Evolutionary conservation across 2,888 invertebrate genomes (phyloP), one percentile per base, ranked within the genome.

Genomic region (Drosophila flavopinicola): DNA sequence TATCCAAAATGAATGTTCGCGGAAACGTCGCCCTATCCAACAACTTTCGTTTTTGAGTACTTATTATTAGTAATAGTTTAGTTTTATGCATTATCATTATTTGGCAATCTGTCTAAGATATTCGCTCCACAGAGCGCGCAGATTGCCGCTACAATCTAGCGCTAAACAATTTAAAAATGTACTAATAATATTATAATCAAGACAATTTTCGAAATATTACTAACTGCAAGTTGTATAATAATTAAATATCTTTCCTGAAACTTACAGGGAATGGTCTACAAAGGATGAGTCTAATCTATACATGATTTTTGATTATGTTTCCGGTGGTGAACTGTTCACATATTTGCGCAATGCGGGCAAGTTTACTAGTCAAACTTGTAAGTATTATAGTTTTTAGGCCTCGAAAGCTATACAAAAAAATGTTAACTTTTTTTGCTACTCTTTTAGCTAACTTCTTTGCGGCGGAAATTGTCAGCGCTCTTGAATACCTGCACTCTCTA

Each of bases 291-390:
- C 95, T 52, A 96, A 96, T 90, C 94, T 99, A 68, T 99, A 98
- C 92, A 98, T 99, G 98, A 93, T 99, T 61, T 95, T 99, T 90
- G 99, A 99, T 91, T 99, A 97, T 91, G 96, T 98, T 1, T 97
- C 97, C 76, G 98, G 99, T 9, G 99, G 99, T 7, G 99, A 99
- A 91, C 93, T 99, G 23, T 99, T 99, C 92, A 97, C 98, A 6
- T 99, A 99, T 91, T 92, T 99, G 72, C 93, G 99, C 78, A 97
- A 97, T 90, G 96, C 97, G 29, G 98, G 98, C 67, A 93, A 96
- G 88, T 99, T 99, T 92, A 94, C 95, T 82, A 95, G 96, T 85
- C 94, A 95, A 85, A 95, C 95, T 69, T 95, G 94, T 94, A 91
- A 91, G 90, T 90, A 10, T 9, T 0, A 1, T 11, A 13, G 6